phyloP scores from a whole-genome alignment of 92 coral and sea anemone species.

The Parazoanthus darwini region DNA sequence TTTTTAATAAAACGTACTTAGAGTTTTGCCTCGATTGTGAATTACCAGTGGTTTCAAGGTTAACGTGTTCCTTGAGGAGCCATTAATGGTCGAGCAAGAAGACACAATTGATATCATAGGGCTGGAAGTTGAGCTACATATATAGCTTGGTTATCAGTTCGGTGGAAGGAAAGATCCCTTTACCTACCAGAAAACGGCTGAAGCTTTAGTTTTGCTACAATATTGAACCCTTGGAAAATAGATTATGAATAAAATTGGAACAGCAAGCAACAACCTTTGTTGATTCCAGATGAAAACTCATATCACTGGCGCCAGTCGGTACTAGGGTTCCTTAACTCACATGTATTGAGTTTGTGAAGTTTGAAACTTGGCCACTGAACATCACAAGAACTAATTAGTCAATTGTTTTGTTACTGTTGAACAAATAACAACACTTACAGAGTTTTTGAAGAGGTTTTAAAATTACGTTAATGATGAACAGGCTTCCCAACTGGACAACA shows the following conservation, averaged over 20 bases:
- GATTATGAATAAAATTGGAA: too few species aligned
- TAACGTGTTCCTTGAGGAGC: neutral
- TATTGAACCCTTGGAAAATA: neutral
- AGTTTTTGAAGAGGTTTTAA: neutral
- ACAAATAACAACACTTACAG: neutral
- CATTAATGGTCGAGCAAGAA: neutral
- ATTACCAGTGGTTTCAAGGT: neutral
- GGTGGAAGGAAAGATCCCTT: neutral
- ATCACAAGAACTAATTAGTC: neutral
- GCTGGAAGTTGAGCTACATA: neutral
- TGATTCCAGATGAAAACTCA: neutral
- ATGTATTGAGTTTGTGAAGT: neutral
- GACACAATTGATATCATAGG: neutral
- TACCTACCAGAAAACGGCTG: neutral
- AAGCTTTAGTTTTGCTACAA: neutral
- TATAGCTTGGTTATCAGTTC: neutral
- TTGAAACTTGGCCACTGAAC: neutral
- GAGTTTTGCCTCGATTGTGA: conserved; percentile 20
- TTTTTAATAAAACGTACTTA: conserved; percentile 13
- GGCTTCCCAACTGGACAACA: conserved; percentile 77
- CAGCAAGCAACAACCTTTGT: neutral
- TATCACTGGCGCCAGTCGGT: neutral
- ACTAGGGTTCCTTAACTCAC: neutral
- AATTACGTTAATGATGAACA: conserved; percentile 6
- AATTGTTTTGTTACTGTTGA: neutral